These are phyloP conservation scores for Suncus etruscus DNA, from an alignment of 2,113 vertebrate species.

Conservation along the genomic window DNA sequence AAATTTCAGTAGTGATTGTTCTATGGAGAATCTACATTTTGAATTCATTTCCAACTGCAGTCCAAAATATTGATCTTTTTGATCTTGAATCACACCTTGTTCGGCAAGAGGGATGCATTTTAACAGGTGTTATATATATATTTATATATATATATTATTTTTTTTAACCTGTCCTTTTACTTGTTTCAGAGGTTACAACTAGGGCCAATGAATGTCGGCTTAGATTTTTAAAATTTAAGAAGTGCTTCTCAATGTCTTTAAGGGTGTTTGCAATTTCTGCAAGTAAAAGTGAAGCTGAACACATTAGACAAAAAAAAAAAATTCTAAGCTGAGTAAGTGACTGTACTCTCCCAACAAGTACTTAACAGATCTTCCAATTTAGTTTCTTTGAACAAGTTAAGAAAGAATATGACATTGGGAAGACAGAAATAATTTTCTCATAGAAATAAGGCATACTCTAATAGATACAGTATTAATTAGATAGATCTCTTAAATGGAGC, in stretches of 20 bases:
- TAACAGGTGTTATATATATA: too few species aligned
- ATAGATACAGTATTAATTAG: too few species aligned
- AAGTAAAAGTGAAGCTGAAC: neutral
- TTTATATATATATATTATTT: too few species aligned
- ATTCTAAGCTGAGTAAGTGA: neutral
- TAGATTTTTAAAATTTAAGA: neutral
- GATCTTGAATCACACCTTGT: neutral
- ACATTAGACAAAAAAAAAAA: neutral
- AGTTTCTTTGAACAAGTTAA: constrained; percentile 9
- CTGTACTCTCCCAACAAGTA: neutral
- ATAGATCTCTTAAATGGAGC: too few species aligned
- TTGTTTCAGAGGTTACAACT: neutral
- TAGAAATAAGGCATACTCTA: neutral
- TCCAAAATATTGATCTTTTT: neutral
- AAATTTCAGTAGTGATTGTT: too few species aligned
- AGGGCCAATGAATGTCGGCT: neutral
- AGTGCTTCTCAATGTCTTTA: neutral
- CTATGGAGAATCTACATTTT: neutral
- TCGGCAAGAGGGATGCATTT: too few species aligned
- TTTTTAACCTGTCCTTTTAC: neutral
- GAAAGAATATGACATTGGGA: neutral
- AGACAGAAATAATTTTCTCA: neutral
- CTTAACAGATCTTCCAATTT: neutral
- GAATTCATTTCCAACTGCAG: neutral
- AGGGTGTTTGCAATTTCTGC: neutral